Evolutionary conservation across 1,140 invertebrate species (phyloP).

Genomic region (Solenopsis invicta): DNA sequence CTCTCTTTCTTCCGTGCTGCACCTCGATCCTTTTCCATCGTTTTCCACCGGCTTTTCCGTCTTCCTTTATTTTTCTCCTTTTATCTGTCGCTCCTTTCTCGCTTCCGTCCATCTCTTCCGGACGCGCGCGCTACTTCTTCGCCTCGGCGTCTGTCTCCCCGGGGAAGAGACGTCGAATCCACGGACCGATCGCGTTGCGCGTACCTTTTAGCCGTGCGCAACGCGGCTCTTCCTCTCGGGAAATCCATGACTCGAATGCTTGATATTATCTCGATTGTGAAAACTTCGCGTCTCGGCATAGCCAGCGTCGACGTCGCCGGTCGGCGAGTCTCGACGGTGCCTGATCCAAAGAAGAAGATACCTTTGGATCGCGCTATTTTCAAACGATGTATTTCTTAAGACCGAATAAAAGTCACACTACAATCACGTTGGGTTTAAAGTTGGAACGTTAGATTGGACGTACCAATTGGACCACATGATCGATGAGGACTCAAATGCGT

Average conservation of each 20-base stretch:
- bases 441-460: not conserved
- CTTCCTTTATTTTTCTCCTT: constrained; percentile 53
- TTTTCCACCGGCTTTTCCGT: constrained; percentile 30
- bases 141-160: constrained; percentile 65
- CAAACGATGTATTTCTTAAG: not conserved
- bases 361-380: not conserved
- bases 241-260: constrained; percentile 75
- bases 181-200: constrained; percentile 71
- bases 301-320: constrained; percentile 42
- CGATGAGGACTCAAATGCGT: not conserved
- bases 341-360: not conserved
- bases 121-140: constrained; percentile 56
- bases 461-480: too few relatives aligned
- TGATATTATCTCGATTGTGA: constrained; percentile 74
- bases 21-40: constrained; percentile 39
- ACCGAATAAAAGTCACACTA: not conserved
- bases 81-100: constrained; percentile 63
- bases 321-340: constrained; percentile 46
- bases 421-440: not conserved
- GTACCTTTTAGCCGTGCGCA: constrained; percentile 68
- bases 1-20: not conserved
- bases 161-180: constrained; percentile 73
- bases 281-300: constrained; percentile 58
- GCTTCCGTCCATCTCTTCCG: constrained; percentile 36
- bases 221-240: constrained; percentile 71